phyloP scores from a whole-genome alignment of 2,797 vertebrate species.

The Craterocephalus amniculus region DNA sequence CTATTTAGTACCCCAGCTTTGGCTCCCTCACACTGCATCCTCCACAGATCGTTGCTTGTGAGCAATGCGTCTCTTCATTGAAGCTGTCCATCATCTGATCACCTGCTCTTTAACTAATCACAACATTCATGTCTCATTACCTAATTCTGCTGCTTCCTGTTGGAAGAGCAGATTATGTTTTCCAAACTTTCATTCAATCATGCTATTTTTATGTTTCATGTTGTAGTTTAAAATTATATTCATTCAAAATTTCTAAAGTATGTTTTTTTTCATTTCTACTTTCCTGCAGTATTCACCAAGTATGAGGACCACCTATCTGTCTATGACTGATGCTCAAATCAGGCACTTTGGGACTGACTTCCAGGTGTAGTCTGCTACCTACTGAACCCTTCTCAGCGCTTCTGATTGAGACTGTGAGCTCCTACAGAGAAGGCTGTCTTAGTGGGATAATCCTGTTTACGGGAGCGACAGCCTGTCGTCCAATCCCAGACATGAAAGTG shows the following conservation, averaged over 20 bases:
- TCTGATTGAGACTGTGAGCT: constrained; percentile 43
- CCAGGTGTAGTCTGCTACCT: constrained; percentile 80
- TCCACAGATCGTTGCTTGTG: constrained; percentile 49
- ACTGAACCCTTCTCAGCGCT: constrained; percentile 35
- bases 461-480: constrained; percentile 37
- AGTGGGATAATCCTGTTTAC: constrained; percentile 58
- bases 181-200: constrained; percentile 7
- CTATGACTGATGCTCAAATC: constrained; percentile 90
- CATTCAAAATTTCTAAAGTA: constrained; percentile 31
- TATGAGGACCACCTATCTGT: constrained; percentile 95
- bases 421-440: constrained; percentile 43
- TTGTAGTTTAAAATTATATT: not conserved
- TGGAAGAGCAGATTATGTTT: constrained; percentile 17
- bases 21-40: constrained; percentile 46
- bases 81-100: constrained; percentile 27
- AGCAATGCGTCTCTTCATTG: constrained; percentile 19
- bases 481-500: constrained; percentile 54
- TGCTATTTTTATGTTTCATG: constrained; percentile 14
- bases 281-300: constrained; percentile 92
- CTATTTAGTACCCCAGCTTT: constrained; percentile 40
- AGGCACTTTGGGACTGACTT: constrained; percentile 86
- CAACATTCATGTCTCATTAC: not conserved
- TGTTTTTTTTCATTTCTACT: constrained; percentile 19
- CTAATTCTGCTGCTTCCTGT: constrained; percentile 14
- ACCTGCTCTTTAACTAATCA: constrained; percentile 12